Evolutionary conservation across 2,113 vertebrate genomes (phyloP).

Genomic region (Henicopernis longicauda): DNA sequence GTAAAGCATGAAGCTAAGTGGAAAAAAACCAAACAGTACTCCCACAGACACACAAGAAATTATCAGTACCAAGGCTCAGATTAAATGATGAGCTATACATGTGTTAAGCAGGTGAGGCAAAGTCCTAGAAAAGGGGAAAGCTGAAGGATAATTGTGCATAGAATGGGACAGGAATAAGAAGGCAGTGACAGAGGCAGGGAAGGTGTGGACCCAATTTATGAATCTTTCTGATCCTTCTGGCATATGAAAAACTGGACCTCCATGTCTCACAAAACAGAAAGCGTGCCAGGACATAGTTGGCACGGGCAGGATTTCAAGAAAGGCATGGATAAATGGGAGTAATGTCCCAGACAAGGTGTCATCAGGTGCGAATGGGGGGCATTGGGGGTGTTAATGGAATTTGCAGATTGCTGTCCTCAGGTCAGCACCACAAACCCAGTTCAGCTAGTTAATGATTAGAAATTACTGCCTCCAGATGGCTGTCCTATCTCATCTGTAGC

Average conservation of each 20-base stretch:
- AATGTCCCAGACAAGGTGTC: not conserved
- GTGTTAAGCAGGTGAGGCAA: not conserved
- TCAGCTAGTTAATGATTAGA: conserved; percentile 55
- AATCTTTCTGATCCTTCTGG: not conserved
- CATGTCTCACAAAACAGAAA: not conserved
- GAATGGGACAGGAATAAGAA: not conserved
- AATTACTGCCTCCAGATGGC: not conserved
- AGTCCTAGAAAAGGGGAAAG: not conserved
- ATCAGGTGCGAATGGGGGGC: not conserved
- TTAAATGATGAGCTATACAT: not conserved
- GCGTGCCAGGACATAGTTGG: not conserved
- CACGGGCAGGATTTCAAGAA: not conserved
- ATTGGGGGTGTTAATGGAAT: not conserved
- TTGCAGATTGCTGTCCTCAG: not conserved
- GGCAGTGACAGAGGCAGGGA: not conserved
- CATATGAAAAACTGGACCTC: not conserved
- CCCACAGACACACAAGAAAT: not conserved
- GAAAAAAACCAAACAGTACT: not conserved
- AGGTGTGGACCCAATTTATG: not conserved
- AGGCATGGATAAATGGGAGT: not conserved
- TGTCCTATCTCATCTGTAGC: not conserved
- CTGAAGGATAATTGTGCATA: not conserved
- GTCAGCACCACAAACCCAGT: not conserved
- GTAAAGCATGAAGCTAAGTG: not conserved
- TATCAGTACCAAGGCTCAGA: not conserved